Evolutionary conservation across 2,113 vertebrate genomes (phyloP).

Genomic region (Dasyprocta punctata): DNA sequence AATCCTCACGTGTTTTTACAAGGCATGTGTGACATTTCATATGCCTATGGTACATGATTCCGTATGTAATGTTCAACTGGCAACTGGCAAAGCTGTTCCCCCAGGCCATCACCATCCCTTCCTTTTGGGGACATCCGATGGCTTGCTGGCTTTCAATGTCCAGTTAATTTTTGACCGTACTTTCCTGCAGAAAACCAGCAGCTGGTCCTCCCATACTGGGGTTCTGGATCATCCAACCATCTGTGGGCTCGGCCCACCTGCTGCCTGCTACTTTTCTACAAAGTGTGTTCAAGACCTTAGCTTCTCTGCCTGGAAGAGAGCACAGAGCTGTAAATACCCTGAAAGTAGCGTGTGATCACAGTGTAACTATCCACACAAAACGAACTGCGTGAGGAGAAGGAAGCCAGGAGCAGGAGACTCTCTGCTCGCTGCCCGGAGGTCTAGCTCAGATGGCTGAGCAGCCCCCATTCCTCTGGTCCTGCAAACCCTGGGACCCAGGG

Average conservation of each 20-base stretch:
- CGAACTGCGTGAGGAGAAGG: not conserved
- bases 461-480: not conserved
- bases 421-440: not conserved
- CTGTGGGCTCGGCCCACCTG: not conserved
- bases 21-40: not conserved
- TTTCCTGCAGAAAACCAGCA: rapidly evolving
- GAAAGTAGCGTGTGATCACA: not conserved
- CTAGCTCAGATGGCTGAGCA: not conserved
- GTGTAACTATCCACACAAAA: not conserved
- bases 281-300: not conserved
- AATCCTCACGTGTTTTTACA: not conserved
- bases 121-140: not conserved
- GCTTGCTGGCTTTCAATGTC: no score
- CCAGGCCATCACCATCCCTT: not conserved
- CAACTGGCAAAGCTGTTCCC: no score
- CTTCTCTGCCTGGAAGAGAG: not conserved
- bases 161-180: no score
- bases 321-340: not conserved
- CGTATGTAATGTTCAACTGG: not conserved
- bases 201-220: not conserved
- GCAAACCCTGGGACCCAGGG: not conserved
- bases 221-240: not conserved
- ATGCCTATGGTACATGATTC: not conserved
- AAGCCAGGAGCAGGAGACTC: slow-evolving; percentile 36
- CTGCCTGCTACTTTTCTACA: not conserved